Evolutionary conservation across 1,140 invertebrate species (phyloP).

Genomic region (Trypoxylus dichotomus): DNA sequence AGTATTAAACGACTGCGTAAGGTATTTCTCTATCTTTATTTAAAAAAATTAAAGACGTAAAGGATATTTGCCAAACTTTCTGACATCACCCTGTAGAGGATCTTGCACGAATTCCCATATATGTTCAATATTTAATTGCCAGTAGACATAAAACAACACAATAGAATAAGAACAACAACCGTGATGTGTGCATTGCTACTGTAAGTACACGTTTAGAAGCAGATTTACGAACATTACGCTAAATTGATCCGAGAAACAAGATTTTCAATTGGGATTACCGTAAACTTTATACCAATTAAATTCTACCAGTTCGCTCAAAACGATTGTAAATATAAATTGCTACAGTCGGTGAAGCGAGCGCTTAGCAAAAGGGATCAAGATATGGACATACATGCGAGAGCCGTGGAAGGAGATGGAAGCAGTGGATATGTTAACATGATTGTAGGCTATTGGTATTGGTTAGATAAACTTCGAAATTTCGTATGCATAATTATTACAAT

Average conservation of each 20-base stretch:
- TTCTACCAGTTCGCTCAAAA: neutral
- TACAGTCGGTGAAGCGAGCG: neutral
- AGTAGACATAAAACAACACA: neutral
- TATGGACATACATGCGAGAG: neutral
- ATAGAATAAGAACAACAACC: neutral
- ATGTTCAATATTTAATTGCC: neutral
- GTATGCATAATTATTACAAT: too few species aligned
- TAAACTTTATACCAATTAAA: conserved; percentile 20
- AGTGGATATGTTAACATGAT: neutral
- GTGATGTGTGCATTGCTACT: neutral
- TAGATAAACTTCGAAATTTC: too few species aligned
- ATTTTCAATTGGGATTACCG: conserved; percentile 8
- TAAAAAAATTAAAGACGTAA: too few species aligned
- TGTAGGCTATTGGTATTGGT: neutral
- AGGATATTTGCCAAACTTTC: too few species aligned
- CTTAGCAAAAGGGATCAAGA: neutral
- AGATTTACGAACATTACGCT: conserved; percentile 18
- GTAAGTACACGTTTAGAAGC: neutral
- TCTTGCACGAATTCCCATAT: neutral
- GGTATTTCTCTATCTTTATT: too few species aligned
- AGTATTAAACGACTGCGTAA: too few species aligned
- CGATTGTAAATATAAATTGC: conserved; percentile 13
- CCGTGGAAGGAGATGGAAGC: neutral
- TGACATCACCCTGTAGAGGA: neutral
- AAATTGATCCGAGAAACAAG: conserved; percentile 1